Conservation (phyloP, 2,888 invertebrate species). For the Diachrysia chrysitis region DNA sequence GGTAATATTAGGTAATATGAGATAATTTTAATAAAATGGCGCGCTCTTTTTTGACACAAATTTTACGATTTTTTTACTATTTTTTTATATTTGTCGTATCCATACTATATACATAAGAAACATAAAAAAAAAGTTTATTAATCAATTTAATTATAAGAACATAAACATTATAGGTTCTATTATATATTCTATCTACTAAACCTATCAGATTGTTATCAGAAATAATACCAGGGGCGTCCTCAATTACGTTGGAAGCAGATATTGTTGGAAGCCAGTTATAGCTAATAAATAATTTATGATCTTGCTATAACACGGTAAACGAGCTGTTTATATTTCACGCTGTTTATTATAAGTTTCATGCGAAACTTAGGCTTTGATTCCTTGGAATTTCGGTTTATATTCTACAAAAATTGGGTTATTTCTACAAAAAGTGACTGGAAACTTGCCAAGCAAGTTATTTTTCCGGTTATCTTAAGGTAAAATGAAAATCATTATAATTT, state of each 20-base stretch:
- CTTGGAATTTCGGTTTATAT: background rate
- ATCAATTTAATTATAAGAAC: no score
- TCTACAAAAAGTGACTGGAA: no score
- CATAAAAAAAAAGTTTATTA: no score
- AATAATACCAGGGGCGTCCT: background rate
- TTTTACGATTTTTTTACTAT: no score
- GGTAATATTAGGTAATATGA: no score
- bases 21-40: no score
- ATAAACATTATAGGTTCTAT: background rate
- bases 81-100: no score
- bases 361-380: background rate
- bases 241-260: background rate
- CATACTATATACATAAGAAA: no score
- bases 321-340: constrained; percentile 13
- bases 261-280: background rate
- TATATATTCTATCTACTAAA: background rate
- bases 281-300: constrained; percentile 39
- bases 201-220: background rate
- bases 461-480: no score
- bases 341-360: constrained; percentile 13
- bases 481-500: no score
- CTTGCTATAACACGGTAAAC: constrained; percentile 11
- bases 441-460: no score
- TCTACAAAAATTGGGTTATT: background rate
- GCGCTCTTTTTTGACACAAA: no score